Evolutionary conservation across 2,797 vertebrate genomes (phyloP).

Genomic region (Anolis apletophallus): DNA sequence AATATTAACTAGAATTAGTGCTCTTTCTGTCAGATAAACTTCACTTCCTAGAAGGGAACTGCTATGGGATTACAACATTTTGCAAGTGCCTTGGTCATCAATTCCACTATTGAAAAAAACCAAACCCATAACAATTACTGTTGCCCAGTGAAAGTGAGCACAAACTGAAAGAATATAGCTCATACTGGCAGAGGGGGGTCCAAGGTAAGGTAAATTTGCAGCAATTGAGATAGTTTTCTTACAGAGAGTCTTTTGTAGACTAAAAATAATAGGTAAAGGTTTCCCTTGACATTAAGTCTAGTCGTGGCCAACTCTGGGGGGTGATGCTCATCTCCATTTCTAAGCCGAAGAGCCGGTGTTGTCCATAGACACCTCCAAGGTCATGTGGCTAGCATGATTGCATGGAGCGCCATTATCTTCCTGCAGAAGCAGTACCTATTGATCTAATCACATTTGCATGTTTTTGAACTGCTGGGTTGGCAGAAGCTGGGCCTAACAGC

Average conservation of each 20-base stretch:
- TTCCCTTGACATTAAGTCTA: no score
- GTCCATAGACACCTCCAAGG: no score
- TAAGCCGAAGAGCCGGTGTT: no score
- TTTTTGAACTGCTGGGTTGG: no score
- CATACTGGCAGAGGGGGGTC: neutral
- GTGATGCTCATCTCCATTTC: no score
- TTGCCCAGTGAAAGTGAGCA: neutral
- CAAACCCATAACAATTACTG: neutral
- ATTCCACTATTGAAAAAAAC: neutral
- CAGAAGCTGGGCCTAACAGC: no score
- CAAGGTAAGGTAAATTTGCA: neutral
- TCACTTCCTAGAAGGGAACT: slow-evolving; percentile 23
- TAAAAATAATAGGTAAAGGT: no score
- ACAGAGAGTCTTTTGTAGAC: neutral
- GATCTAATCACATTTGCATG: no score
- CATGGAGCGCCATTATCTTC: no score
- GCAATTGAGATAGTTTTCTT: neutral
- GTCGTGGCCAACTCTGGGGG: no score
- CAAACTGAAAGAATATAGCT: slow-evolving; percentile 4
- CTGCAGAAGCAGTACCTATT: no score
- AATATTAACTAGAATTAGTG: slow-evolving; percentile 19
- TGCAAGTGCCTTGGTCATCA: neutral
- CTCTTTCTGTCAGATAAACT: slow-evolving; percentile 24
- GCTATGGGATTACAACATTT: neutral
- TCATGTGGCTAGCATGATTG: no score